Evolutionary conservation across 1,140 invertebrate species (phyloP), one percentile per base, ranked within the genome.

Genomic region (Potamilus streckersoni): DNA sequence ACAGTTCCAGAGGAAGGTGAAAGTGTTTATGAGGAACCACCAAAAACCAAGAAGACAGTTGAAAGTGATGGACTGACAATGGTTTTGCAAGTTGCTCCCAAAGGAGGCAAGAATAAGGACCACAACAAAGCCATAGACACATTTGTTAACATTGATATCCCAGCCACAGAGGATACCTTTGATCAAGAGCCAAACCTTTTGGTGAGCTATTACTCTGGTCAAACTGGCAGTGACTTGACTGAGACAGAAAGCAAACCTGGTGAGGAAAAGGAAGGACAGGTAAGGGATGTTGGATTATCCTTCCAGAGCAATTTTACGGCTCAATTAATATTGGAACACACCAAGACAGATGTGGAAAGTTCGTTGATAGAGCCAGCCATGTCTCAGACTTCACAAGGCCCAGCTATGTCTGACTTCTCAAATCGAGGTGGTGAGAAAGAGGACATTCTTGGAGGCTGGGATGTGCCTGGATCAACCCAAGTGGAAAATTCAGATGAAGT

Each of bases 91-190:
- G 68, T 76, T 66, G 23, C 74, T 20, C 74, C 74, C 3, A 76
- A 67, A 67, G 74, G 74, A 13, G 15, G n/a, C 19, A 20, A 27
- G 55, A 57, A 49, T 49, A 14, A 2, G 13, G 62, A 55, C 15
- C 23, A 27, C 17, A 56, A 61, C 23, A 66, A 17, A 31, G 6
- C 69, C 17, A 79, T 76, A 16, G 81, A 82, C 72, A 82, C 81
- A 19, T 82, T 82, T 70, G 73, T 80, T n/a, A 82, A 79, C 70
- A 80, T 82, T 57, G 81, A 82, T 49, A 82, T 82, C 64, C 81
- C 81, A 12, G 81, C 81, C 13, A 59, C 61, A 16, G 27, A 23
- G n/a, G 63, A 64, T 49, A 49, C 38, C 6, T 49, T 49, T 49
- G 38, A 49, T 49, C 38, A 49, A 49, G 38, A 49, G 38, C 5